Percentiles rank a stretch among this genome's conserved stretches.
Evolutionary conservation across 35 echinoderm and acorn worm species (phyloP).

Genomic region (Diadema setosum): DNA sequence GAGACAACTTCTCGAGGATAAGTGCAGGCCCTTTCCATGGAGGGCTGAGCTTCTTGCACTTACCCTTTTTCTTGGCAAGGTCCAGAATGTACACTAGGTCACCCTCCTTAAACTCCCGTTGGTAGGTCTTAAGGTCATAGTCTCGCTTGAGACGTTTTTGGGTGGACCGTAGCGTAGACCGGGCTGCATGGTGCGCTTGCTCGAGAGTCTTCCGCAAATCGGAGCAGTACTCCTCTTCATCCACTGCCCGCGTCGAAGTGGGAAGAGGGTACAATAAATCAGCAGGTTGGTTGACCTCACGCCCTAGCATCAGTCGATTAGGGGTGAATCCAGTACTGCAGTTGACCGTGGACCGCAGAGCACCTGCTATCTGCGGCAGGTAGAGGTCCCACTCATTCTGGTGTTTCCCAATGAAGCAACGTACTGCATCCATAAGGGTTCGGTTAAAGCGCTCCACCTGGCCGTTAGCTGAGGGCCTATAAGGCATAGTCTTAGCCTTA

Average conservation of each 20-base stretch:
- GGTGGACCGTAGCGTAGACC: background rate
- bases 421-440: background rate
- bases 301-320: constrained; percentile 56
- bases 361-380: constrained; percentile 36
- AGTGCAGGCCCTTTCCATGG: constrained; percentile 30
- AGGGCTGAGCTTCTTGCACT: constrained; percentile 10
- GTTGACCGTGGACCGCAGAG: constrained; percentile 20
- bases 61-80: too few relatives aligned
- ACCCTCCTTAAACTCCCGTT: background rate
- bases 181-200: background rate
- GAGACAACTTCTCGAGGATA: background rate
- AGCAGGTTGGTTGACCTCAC: constrained; percentile 28
- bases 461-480: background rate
- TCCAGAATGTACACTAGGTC: constrained; percentile 16
- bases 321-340: constrained; percentile 32
- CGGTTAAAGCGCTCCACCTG: too few relatives aligned
- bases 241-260: background rate
- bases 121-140: background rate
- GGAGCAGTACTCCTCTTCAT: background rate
- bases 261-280: constrained; percentile 34
- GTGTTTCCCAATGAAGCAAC: constrained; percentile 18
- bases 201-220: background rate
- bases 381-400: constrained; percentile 31
- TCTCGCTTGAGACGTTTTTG: background rate
- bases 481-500: constrained; percentile 18